Base-by-base conservation (phyloP, 2,113 vertebrate species). In the Pelobates fuscus region DNA sequence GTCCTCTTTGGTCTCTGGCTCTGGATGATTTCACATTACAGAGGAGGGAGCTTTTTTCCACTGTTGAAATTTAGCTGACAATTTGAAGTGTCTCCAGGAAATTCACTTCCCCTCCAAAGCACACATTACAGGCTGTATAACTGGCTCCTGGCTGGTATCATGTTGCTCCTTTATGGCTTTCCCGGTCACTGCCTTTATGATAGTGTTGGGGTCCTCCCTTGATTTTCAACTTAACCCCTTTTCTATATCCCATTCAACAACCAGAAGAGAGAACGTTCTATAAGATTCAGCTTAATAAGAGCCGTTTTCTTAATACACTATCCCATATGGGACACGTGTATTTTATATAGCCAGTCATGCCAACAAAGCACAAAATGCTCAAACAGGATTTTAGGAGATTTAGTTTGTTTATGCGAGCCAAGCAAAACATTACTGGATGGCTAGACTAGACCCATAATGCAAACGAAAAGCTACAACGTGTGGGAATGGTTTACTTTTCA, bases 71-170 rank as follows among this genome's bases (percentile, higher is more conserved):
- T 59, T 77, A 77, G 73, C 43, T 77, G 73, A 77, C 73, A 77
- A 77, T 77, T 77, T 77, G 63, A 77, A 77, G 73, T 77, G 73
- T 65, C 73, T 77, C 73, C 73, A 77, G 73, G 73, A 77, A 77
- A 77, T 61, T 68, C 73, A 77, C 73, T 77, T 77, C 65, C 73
- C 73, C 65, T 77, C 73, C 65, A 77, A 77, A 77, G 73, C 61
- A 61, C 73, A 77, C 73, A 77, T 68, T 77, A 61, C 65, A 61
- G 65, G 55, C 73, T 44, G 65, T 77, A 77, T 60, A 68, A 52
- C 41, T 59, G 20, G 46, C 64, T 77, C 43, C 73, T 77, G 65
- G 55, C 57, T 77, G 73, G 73, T 77, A 61, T 77, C 73, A 68
- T 77, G 65, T 77, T 77, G 64, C 73, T 77, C 20, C 65, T 77